Evolutionary conservation across 2,113 vertebrate genomes (phyloP).

Genomic region (Laterallus jamaicensis): DNA sequence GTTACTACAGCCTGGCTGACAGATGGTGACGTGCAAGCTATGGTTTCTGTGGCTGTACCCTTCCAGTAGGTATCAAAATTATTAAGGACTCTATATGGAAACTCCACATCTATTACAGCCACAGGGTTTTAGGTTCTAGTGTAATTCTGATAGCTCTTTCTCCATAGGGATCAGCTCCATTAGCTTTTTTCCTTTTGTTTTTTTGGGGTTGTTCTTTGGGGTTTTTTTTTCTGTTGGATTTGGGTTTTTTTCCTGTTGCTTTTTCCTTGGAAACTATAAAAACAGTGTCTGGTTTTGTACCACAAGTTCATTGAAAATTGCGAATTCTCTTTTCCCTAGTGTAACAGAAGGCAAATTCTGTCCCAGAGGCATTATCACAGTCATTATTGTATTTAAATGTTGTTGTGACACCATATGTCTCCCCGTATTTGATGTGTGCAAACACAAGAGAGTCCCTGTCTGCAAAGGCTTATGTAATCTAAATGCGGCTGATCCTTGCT

Average conservation of each 20-base stretch:
- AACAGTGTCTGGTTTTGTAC: not conserved
- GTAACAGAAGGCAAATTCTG: slow-evolving; percentile 48
- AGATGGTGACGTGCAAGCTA: not conserved
- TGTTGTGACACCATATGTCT: slow-evolving; percentile 56
- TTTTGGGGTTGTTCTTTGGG: not conserved
- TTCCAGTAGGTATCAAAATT: not conserved
- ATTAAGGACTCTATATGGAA: not conserved
- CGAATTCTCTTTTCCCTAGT: slow-evolving; percentile 19
- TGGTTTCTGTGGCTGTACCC: not conserved
- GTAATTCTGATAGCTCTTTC: not conserved
- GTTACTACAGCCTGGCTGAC: not conserved
- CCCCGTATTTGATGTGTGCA: not conserved
- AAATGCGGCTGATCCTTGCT: slow-evolving; percentile 23
- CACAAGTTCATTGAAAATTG: not conserved
- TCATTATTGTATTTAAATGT: slow-evolving; percentile 61
- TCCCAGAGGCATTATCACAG: slow-evolving; percentile 44
- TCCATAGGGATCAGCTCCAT: not conserved
- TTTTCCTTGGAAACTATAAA: not conserved
- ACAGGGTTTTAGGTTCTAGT: not conserved
- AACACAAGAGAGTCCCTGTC: slow-evolving; percentile 21
- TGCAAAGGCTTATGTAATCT: not conserved
- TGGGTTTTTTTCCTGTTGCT: not conserved
- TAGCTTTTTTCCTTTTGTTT: not conserved
- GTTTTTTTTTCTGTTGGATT: not conserved
- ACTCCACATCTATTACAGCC: not conserved